Evolutionary conservation across 2,888 invertebrate species (phyloP).

Genomic region (Trypoxylon attenuatum): DNA sequence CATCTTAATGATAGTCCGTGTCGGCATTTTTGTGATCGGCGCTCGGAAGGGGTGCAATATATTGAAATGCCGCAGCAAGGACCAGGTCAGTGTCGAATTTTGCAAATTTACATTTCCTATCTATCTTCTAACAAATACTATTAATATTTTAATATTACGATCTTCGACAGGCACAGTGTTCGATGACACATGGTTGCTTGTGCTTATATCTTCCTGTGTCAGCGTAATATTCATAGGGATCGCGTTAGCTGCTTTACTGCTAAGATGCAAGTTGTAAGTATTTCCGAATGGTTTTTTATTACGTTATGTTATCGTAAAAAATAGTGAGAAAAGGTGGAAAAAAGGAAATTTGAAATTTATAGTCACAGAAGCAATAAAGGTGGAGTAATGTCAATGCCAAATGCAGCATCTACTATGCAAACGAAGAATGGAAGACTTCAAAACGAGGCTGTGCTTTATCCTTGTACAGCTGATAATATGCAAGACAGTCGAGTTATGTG

Average conservation of each 20-base stretch:
- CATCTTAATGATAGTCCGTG: conserved; percentile 69
- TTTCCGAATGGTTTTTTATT: background rate
- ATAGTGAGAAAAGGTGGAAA: too few species aligned
- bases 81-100: conserved; percentile 56
- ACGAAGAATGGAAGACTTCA: conserved; percentile 70
- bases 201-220: conserved; percentile 86
- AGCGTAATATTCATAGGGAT: conserved; percentile 88
- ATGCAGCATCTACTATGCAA: conserved; percentile 65
- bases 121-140: background rate
- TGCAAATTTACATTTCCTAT: background rate
- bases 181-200: conserved; percentile 89
- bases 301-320: background rate
- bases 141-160: conserved; percentile 38
- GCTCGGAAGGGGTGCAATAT: conserved; percentile 81
- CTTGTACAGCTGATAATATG: conserved; percentile 77
- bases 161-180: conserved; percentile 77
- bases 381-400: conserved; percentile 68
- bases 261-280: conserved; percentile 90
- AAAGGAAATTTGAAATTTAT: conserved; percentile 22
- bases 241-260: conserved; percentile 84
- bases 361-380: conserved; percentile 68
- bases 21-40: conserved; percentile 73
- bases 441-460: conserved; percentile 79
- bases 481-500: conserved; percentile 84
- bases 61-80: conserved; percentile 88